These are phyloP conservation scores for Trissolcus japonicus DNA, from an alignment of 2,888 invertebrate genomes.

Conservation along the genomic window DNA sequence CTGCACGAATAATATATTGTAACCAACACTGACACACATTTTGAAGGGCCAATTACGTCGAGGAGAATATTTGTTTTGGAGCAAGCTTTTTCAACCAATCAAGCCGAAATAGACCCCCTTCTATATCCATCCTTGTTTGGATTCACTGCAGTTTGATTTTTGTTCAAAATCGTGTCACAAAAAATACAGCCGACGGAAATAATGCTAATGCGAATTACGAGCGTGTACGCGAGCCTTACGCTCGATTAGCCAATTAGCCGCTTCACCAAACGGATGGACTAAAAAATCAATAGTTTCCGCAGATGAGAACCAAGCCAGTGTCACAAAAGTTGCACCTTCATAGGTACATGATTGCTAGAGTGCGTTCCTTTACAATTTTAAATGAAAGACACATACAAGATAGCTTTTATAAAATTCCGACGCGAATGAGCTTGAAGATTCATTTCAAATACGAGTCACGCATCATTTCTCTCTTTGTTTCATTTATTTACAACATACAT, in stretches of 20 bases:
- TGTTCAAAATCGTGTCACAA: not conserved
- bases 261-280: constrained; percentile 32
- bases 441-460: no score
- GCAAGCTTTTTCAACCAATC: not conserved
- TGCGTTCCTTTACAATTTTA: constrained; percentile 13
- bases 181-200: not conserved
- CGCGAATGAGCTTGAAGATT: not conserved
- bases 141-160: not conserved
- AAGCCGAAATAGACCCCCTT: not conserved
- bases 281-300: constrained; percentile 31
- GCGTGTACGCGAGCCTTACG: constrained; percentile 22
- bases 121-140: not conserved
- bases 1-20: constrained; percentile 37
- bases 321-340: constrained; percentile 2
- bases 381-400: not conserved
- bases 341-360: not conserved
- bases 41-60: constrained; percentile 33
- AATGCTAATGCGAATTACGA: constrained; percentile 24
- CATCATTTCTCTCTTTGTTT: no score
- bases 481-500: no score
- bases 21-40: constrained; percentile 47
- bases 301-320: not conserved
- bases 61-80: constrained; percentile 27
- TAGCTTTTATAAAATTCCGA: no score
- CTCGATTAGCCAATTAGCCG: constrained; percentile 44